Base-by-base conservation (phyloP, 1,140 invertebrate species). In the Galleria mellonella region DNA sequence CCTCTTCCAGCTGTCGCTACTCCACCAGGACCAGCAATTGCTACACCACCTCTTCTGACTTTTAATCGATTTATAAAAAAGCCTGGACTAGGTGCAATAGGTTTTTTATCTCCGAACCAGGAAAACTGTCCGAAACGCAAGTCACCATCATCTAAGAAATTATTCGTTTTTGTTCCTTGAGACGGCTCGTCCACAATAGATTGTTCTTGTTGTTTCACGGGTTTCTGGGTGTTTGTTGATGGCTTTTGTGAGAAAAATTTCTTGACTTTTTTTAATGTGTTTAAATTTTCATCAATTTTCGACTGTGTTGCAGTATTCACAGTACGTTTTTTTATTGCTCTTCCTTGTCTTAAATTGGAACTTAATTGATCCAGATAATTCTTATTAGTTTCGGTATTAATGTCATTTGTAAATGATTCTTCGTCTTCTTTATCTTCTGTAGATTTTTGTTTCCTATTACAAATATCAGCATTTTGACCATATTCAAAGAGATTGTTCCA, bases 11-110 rank as follows among this genome's bases (percentile, higher is more conserved):
- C 91, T 1, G 91, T 92, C 0, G 92, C 92, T 30, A 92, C 90
- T 35, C 92, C 92, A 6, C 91, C 91, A 0, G 92, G 92, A 0
- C 92, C 92, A 1, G 92, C 92, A 15, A 93, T 93, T 0, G 92
- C 92, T 0, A 93, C 91, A 9, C 92, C 92, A 5, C 92, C 92
- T 68, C 88, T 88, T 37, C 90, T 83, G 6, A 93, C 91, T 64
- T 88, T 90, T 6, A 93, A 54, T 51, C 86, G 87, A 46, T 91
- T 89, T 17, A 92, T 91, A 39, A 91, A 90, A 41, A 92, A 90
- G 3, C 91, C 90, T 41, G 86, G 83, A 51, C 65, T 78, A 0
- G 76, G 70, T 10, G 60, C 62, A 5, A 65, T 56, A 32, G 67
- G 62, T 43, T 78, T 74, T 45, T 62, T 74, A 43, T 79, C 63